Conservation (phyloP, 2,797 vertebrate species). For the Meda fulgida region DNA sequence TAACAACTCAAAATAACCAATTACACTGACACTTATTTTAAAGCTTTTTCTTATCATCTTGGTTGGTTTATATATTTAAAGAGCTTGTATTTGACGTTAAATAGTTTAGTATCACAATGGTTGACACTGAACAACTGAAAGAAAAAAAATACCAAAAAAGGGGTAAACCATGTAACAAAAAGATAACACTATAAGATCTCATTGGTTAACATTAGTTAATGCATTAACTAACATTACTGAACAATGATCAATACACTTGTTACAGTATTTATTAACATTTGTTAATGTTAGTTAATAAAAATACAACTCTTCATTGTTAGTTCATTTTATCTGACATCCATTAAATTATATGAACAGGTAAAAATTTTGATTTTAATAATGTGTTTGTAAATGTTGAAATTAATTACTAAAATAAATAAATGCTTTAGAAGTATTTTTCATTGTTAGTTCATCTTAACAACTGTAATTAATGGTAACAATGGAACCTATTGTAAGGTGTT, state of each 20-base stretch:
- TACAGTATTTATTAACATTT: neutral
- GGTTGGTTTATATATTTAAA: neutral
- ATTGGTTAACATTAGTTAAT: neutral
- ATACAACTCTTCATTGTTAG: neutral
- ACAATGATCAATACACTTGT: neutral
- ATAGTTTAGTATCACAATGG: neutral
- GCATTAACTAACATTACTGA: neutral
- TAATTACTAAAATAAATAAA: neutral
- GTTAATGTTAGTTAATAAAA: neutral
- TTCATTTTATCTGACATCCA: neutral
- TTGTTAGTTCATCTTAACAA: neutral
- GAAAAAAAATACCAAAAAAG: neutral
- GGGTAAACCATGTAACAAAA: neutral
- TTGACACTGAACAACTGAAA: neutral
- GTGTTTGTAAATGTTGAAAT: neutral
- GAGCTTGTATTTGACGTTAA: neutral
- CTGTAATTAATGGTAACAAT: neutral
- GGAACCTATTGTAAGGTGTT: neutral
- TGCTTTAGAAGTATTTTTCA: neutral
- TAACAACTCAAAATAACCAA: neutral
- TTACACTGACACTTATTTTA: neutral
- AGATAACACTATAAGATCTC: neutral
- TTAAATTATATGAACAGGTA: neutral
- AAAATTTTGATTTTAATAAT: neutral
- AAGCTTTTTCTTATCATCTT: neutral